These are phyloP conservation scores for Laothoe populi DNA, from an alignment of 2,888 invertebrate species.

Conservation along the genomic window DNA sequence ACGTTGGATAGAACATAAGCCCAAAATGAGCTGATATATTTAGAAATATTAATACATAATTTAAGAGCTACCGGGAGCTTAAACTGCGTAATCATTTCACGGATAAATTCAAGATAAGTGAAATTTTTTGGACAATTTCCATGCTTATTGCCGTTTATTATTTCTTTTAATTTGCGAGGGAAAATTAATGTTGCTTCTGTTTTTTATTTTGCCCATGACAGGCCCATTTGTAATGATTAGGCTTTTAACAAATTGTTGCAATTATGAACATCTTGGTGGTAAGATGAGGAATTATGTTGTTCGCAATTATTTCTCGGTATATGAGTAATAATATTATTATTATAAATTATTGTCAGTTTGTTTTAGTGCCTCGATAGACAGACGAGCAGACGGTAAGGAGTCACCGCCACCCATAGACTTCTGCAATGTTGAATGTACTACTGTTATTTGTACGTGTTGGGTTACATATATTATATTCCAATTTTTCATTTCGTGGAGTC, in stretches of 20 bases:
- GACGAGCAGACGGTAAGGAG: no score
- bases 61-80: neutral
- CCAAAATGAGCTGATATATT: conserved; percentile 8
- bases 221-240: conserved; percentile 8
- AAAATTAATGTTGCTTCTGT: conserved; percentile 8
- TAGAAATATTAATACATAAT: neutral
- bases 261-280: neutral
- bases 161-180: conserved; percentile 3
- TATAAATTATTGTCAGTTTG: no score
- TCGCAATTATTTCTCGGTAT: no score
- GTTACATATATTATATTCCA: no score
- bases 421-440: no score
- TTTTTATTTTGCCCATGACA: conserved; percentile 12
- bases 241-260: neutral
- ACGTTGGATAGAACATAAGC: neutral
- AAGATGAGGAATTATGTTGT: neutral
- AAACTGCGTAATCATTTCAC: neutral
- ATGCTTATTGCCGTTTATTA: neutral
- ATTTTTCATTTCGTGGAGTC: no score
- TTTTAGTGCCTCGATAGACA: no score
- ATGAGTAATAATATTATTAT: no score
- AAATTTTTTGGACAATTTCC: neutral
- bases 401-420: no score
- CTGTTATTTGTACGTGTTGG: no score
- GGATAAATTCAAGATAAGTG: neutral